phyloP scores from a whole-genome alignment of 2,888 invertebrate species.

The Drosophila tanythrix region DNA sequence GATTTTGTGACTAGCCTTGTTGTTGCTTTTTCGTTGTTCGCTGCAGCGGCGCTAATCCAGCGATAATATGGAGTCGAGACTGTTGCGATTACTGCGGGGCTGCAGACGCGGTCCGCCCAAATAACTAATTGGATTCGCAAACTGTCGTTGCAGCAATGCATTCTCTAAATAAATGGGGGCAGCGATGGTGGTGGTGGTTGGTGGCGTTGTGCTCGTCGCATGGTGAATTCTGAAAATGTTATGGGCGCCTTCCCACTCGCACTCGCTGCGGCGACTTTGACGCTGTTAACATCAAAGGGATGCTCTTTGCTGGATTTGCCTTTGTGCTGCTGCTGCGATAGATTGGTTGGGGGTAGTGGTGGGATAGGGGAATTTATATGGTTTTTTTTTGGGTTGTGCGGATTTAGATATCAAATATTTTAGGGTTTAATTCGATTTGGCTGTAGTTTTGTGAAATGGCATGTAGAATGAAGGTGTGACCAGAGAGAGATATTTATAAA shows the following conservation, averaged over 20 bases:
- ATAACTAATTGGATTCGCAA: constrained; percentile 89
- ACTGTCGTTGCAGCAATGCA: constrained; percentile 83
- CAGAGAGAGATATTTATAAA: constrained; percentile 55
- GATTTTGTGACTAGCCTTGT: constrained; percentile 53
- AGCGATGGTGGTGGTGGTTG: constrained; percentile 79
- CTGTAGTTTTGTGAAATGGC: constrained; percentile 55
- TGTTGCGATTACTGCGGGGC: constrained; percentile 86
- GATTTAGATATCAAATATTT: constrained; percentile 71
- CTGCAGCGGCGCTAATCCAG: constrained; percentile 86
- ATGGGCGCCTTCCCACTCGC: constrained; percentile 29
- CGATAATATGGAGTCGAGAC: constrained; percentile 89
- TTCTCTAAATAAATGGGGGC: constrained; percentile 84
- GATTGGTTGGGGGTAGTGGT: constrained; percentile 41
- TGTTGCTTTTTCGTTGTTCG: neutral
- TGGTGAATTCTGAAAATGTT: constrained; percentile 21
- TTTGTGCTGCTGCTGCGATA: constrained; percentile 58
- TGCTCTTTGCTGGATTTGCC: constrained; percentile 69
- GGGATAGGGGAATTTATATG: constrained; percentile 15
- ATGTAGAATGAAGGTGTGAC: constrained; percentile 36
- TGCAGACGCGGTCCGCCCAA: constrained; percentile 88
- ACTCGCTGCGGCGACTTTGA: constrained; percentile 44
- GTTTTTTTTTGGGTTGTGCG: constrained; percentile 5
- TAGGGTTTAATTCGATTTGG: constrained; percentile 81
- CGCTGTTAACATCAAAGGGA: constrained; percentile 53
- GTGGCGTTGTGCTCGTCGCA: constrained; percentile 18